Conservation (phyloP, 2,113 vertebrate species). For the Romanogobio albipinnatus region DNA sequence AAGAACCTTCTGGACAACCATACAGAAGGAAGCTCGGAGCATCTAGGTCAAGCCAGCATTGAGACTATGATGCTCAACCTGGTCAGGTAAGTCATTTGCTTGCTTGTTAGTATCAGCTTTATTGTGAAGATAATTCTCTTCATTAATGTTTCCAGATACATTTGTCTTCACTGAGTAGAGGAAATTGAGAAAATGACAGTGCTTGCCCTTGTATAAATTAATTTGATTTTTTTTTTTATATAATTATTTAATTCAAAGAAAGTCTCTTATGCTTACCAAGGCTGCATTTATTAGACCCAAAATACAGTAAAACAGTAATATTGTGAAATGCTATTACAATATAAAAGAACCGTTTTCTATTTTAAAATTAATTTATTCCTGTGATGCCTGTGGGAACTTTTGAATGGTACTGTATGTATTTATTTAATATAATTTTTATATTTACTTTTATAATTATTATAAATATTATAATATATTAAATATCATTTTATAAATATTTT, state of each 20-base stretch:
- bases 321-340: neutral
- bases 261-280: neutral
- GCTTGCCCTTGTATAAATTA: neutral
- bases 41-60: slow-evolving; percentile 96
- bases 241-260: neutral
- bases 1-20: slow-evolving; percentile 97
- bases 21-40: slow-evolving; percentile 95
- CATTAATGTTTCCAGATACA: neutral
- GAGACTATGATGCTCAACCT: slow-evolving; percentile 99
- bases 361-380: no score
- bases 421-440: neutral
- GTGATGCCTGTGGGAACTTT: no score
- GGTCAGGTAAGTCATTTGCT: slow-evolving; percentile 82
- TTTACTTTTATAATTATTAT: neutral
- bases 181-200: neutral
- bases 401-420: no score
- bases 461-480: no score
- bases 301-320: neutral
- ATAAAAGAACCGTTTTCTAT: neutral
- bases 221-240: neutral
- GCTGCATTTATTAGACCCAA: neutral
- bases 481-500: no score
- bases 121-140: neutral
- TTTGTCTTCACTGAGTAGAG: neutral
- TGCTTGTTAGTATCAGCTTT: neutral